Evolutionary conservation across 2,113 vertebrate species (phyloP).

Genomic region (Copsychus sechellarum): DNA sequence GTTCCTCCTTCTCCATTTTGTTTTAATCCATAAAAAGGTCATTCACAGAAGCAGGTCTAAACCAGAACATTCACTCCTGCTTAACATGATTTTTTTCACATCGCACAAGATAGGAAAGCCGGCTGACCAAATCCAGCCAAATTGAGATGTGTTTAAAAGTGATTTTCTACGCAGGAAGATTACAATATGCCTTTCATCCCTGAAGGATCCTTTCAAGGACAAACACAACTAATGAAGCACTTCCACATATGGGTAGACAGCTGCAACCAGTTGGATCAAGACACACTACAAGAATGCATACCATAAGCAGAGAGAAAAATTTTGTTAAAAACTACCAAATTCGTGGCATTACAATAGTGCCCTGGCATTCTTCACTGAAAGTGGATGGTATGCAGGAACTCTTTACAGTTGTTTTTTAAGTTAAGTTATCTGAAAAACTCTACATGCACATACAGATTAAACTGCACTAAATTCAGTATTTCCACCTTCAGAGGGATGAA

Average conservation of each 20-base stretch:
- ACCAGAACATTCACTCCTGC: conserved; percentile 34
- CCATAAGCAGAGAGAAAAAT: background rate
- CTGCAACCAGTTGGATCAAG: conserved; percentile 5
- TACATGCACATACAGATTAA: background rate
- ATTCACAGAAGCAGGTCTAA: conserved; percentile 35
- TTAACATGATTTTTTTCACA: background rate
- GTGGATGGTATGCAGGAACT: background rate
- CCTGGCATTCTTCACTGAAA: background rate
- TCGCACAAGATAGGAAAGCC: conserved; percentile 10
- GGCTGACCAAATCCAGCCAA: conserved; percentile 32
- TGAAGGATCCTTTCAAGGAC: conserved; percentile 24
- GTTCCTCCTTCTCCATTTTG: conserved; percentile 35
- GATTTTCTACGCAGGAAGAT: conserved; percentile 25
- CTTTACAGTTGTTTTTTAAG: conserved; percentile 14
- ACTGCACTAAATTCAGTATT: conserved; percentile 26
- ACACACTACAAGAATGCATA: background rate
- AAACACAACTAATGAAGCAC: background rate
- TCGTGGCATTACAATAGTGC: background rate
- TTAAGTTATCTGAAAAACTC: conserved; percentile 28
- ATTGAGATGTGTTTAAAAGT: background rate
- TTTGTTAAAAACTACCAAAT: conserved; percentile 22
- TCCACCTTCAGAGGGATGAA: conserved; percentile 61
- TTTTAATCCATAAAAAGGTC: conserved; percentile 23
- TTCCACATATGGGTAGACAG: conserved; percentile 5
- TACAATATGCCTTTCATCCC: conserved; percentile 48